Evolutionary conservation across 2,113 vertebrate genomes (phyloP).

Genomic region (Oncorhynchus masou): DNA sequence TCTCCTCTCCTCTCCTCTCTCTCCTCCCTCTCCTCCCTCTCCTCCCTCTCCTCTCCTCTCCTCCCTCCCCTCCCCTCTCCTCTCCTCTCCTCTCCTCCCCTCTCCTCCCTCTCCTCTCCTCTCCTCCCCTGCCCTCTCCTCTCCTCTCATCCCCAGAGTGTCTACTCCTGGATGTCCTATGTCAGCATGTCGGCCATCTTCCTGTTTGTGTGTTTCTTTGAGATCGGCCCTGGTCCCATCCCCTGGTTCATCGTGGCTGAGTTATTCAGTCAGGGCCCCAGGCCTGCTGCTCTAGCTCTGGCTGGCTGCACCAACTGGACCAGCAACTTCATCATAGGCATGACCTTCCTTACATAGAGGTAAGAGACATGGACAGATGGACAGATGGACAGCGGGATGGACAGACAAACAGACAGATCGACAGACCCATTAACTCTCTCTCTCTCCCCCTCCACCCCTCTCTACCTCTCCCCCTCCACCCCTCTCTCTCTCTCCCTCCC

Average conservation of each 20-base stretch:
- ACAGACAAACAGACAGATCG: not conserved
- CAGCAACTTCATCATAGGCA: slow-evolving; percentile 91
- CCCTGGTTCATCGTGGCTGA: slow-evolving; percentile 98
- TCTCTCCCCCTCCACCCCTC: not conserved
- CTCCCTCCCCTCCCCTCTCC: too few species aligned
- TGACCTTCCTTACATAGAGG: slow-evolving; percentile 90
- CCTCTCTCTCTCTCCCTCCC: slow-evolving; percentile 9
- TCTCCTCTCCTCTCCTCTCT: not conserved
- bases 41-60: too few species aligned
- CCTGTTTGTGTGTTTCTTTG: slow-evolving; percentile 93
- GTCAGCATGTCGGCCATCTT: slow-evolving; percentile 90
- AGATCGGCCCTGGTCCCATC: slow-evolving; percentile 94
- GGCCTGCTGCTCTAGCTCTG: slow-evolving; percentile 86
- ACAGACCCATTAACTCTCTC: not conserved
- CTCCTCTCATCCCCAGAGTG: slow-evolving; percentile 55
- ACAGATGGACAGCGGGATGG: not conserved
- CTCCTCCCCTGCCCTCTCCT: not conserved
- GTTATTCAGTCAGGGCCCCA: slow-evolving; percentile 95
- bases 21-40: too few species aligned
- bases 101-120: too few species aligned
- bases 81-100: too few species aligned
- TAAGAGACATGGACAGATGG: slow-evolving; percentile 41
- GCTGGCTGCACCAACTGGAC: slow-evolving; percentile 93
- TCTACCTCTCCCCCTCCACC: slow-evolving; percentile 10
- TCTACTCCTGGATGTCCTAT: slow-evolving; percentile 88